Base-by-base conservation (phyloP, 2,888 invertebrate genomes). In the Pterobdella sp. region DNA sequence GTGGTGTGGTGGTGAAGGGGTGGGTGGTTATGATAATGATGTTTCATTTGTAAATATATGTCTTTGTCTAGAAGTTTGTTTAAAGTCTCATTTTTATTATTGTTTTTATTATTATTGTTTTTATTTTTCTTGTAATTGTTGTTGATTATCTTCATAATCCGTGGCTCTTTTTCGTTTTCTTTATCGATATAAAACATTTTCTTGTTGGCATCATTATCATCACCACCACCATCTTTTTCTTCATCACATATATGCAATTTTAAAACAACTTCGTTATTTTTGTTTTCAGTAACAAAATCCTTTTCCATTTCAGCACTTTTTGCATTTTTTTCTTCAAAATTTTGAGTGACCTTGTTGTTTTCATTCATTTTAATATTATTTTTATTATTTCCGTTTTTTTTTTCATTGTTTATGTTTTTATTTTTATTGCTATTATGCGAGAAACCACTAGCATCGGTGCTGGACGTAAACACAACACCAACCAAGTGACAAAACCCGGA, bases 181-280 rank as follows among this genome's bases (percentile, higher is more conserved):
- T 42, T 22, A 42, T 42, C 49, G 22, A 14, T 22, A 42, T 42
- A 7, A 42, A 14, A 7, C 7, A 14, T n/a, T 14, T 63, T 7
- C 10, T 22, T 26, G 26, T 63, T 26, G 10, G 7, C n/a, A 29
- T 26, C 31, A 63, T 63, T 14, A 26, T 63, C 63, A 29, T 63
- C 63, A 63, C n/a, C 63, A 29, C n/a, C 63, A 63, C 10, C 63
- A 63, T 63, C 31, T 14, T 63, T 29, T 7, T 63, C 63, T 7
- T 63, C 63, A 29, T 63, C 31, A 29, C 31, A 32, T 4, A 3
- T 7, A 65, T 4, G 4, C 14, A 3, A 3, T 29, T n/a, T 18
- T 10, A n/a, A n/a, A 31, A n/a, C 63, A 7, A 29, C n/a, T 29
- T 63, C 31, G 7, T 65, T n/a, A n/a, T 31, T 35, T 32, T 31